Conservation (phyloP, 2,888 invertebrate genomes). For the Melieria picta region DNA sequence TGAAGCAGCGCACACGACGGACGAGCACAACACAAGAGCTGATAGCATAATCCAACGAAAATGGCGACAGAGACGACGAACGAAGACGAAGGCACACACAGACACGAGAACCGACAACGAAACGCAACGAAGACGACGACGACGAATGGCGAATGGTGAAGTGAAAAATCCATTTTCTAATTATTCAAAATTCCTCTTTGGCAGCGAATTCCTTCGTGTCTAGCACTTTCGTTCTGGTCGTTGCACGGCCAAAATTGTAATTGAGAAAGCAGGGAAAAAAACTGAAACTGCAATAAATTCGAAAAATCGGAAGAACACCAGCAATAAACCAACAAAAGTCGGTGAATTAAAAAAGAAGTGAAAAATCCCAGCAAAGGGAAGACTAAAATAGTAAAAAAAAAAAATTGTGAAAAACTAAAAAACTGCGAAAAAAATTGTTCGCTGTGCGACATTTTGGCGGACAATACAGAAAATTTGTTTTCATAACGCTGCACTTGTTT, state of each 20-base stretch:
- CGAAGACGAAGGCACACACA: no score
- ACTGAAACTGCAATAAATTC: constrained; percentile 36
- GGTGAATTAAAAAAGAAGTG: neutral
- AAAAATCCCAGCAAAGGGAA: constrained; percentile 8
- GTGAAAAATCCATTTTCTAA: constrained; percentile 61
- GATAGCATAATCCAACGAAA: neutral
- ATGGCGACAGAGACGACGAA: no score
- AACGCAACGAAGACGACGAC: constrained; percentile 57
- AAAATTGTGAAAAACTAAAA: neutral
- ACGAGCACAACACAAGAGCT: constrained; percentile 21
- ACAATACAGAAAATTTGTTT: no score
- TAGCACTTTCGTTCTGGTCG: constrained; percentile 43
- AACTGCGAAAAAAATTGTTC: constrained; percentile 14
- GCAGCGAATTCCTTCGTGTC: constrained; percentile 59
- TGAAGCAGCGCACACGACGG: constrained; percentile 15
- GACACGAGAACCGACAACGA: constrained; percentile 26
- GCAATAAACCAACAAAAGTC: constrained; percentile 1
- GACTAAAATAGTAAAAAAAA: neutral
- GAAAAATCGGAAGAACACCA: constrained; percentile 34
- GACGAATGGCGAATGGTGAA: constrained; percentile 52
- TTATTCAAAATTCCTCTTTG: constrained; percentile 63
- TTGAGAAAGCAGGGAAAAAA: constrained; percentile 38
- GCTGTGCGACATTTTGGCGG: constrained; percentile 16
- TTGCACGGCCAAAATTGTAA: constrained; percentile 32
- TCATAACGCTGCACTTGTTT: no score